Base-by-base conservation (phyloP, 1,140 invertebrate genomes). In the Araneus ventricosus region DNA sequence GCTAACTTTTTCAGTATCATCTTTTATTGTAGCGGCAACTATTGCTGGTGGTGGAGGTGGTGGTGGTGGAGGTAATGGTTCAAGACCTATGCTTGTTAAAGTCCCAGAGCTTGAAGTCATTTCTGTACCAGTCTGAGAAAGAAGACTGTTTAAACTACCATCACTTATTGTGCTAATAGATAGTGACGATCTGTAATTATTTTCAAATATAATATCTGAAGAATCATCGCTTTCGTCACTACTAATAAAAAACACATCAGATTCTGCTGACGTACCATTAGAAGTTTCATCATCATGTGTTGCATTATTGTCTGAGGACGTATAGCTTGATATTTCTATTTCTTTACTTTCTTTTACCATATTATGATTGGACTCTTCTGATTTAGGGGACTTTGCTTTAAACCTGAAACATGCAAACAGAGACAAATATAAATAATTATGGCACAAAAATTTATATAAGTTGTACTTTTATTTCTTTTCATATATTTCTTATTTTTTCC, bases 131-230 rank as follows among this genome's bases (percentile, higher is more conserved):
- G 93, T 94, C 80, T 92, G 85, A 24, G 94, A 94, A 10, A 94
- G 90, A 41, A 94, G 93, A 85, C 94, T 94, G 63, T 94, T 94
- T 80, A 94, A 84, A 90, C 94, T 94, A 17, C 85, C 90, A 85
- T 94, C 80, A n/a, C 93, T 93, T 22, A 93, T 24, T 30, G 94
- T 94, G 34, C 88, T 82, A 4, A 94, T 30, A 27, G 90, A 90
- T 79, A 85, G 27, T 39, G 92, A 80, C 34, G 92, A 89, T 10
- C 34, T 27, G 67, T 89, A 93, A 39, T 87, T 93, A 45, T 87
- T 34, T 27, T 79, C 27, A 59, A 87, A 87, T 22, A 80, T 30
- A 14, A 75, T 37, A 59, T 84, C 89, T 39, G 63, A 70, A 17
- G 57, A 79, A n/a, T 79, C 61, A 24, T 92, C 90, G 37, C 90